phyloP scores from a whole-genome alignment of 2,113 vertebrate species.

The Actenoides lindsayi region DNA sequence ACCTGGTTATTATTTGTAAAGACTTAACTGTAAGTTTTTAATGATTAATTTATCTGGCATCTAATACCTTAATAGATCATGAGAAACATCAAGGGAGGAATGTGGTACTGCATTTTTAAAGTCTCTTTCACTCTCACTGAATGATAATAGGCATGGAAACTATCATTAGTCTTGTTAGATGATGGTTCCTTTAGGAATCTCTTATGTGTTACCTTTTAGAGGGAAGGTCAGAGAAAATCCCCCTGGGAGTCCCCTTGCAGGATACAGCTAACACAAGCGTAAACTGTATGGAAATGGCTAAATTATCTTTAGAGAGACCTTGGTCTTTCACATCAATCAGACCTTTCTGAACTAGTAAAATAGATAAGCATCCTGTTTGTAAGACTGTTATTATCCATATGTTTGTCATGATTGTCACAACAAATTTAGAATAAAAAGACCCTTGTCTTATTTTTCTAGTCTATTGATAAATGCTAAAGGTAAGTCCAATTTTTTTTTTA shows the following conservation, averaged over 20 bases:
- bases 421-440: conserved; percentile 72
- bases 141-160: conserved; percentile 86
- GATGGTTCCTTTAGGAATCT: conserved; percentile 86
- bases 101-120: conserved; percentile 83
- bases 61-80: conserved; percentile 86
- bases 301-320: conserved; percentile 83
- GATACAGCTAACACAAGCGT: conserved; percentile 83
- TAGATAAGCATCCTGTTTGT: conserved; percentile 77
- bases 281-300: conserved; percentile 86
- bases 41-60: conserved; percentile 87
- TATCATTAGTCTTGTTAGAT: conserved; percentile 87
- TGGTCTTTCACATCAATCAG: conserved; percentile 84
- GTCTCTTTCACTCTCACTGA: conserved; percentile 79
- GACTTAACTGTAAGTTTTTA: conserved; percentile 85
- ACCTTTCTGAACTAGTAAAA: conserved; percentile 79
- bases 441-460: conserved; percentile 53
- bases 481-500: conserved; percentile 40
- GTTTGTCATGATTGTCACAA: conserved; percentile 73
- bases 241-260: conserved; percentile 77
- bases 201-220: conserved; percentile 83
- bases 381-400: conserved; percentile 74
- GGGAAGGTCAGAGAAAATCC: conserved; percentile 79
- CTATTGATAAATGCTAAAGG: conserved; percentile 17
- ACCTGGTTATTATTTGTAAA: conserved; percentile 88
- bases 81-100: conserved; percentile 87